Base-by-base conservation (phyloP, 2,113 vertebrate genomes). In the Typhlomys cinereus region DNA sequence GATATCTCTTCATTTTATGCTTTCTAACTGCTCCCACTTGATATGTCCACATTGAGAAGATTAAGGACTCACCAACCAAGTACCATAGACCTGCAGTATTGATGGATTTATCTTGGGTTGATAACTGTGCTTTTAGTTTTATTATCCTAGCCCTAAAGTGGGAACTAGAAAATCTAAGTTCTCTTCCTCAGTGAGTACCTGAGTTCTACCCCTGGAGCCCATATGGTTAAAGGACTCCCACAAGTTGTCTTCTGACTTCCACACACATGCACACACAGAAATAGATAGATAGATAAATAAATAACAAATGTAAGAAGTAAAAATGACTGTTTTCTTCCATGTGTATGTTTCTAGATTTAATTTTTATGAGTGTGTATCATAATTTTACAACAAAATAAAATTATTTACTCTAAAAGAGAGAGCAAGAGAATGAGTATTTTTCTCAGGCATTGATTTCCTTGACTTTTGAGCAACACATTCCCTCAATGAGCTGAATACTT, bases 391-490 rank as follows among this genome's bases (percentile, higher is more conserved):
- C n/a, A 89, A 2, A 52, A 57, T n/a, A 52, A 83, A 73, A 2
- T 74, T 73, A 75, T 48, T 44, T 88, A 41, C 27, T 92, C 36
- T 75, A 75, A 82, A 86, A 73, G 90, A 25, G 27, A 67, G n/a
- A 67, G n/a, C n/a, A n/a, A n/a, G 23, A 88, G 81, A 74, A 13
- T n/a, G 10, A 87, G 44, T 62, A 89, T 89, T 27, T 36, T 73
- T 86, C 54, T 91, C 48, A 89, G 50, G 41, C 93, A 86, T 66
- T 73, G n/a, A n/a, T 52, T 34, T 66, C 57, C 27, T 39, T 50
- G 36, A 83, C 20, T 71, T 74, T 88, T n/a, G n/a, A 61, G 10
- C 66, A 18, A 67, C 4, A 88, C 1, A 46, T 46, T 67, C 15
- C 31, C 5, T 88, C 44, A 41, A 62, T 31, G 66, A 54, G 20